Base-by-base conservation (phyloP, 2,797 vertebrate species). In the Neostethus bicornis region DNA sequence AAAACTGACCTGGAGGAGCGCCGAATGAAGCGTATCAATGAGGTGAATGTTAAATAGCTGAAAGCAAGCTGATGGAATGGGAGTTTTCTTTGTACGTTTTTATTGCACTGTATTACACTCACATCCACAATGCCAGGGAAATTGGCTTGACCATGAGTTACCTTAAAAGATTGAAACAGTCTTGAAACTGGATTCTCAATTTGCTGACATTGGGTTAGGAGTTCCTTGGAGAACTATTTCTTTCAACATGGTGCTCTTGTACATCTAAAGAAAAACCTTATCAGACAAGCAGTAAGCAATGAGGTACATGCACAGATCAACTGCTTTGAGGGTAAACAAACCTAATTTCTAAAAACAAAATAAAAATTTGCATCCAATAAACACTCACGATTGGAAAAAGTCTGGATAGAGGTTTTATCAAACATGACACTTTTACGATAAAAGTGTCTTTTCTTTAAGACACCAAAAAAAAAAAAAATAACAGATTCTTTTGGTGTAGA, bases 1-100 rank as follows among this genome's bases (percentile, higher is more conserved):
- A 96, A 96, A 78, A 96, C 93, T 77, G 94, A 95, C 81, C 85
- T 96, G 79, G 95, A 96, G 81, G 94, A 96, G 47, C 90, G 94
- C 9, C 85, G 95, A 38, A 95, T 96, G 94, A 94, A 94, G 46
- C 91, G 95, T 81, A 96, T 96, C 83, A 96, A 96, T 47, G 92
- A 95, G 93, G 95, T 95, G 61, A 84, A 54, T 78, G 70, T 79
- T 50, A 70, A 66, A 31, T 46, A 32, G 45, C 37, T 56, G 12
- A 41, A 42, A 57, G 23, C 61, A 60, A 60, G 51, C 26, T 54
- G 37, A 69, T 48, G 11, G 31, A 47, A 38, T 48, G 31, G 48
- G 48, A 52, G 34, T 55, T 23, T 20, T 25, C 41, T 21, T 54
- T 29, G 46, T 8, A 11, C 20, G 55, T 38, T 46, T 53, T 67